Evolutionary conservation across 2,888 invertebrate genomes (phyloP), one percentile per base, ranked within the genome.

Genomic region (Blera fallax): DNA sequence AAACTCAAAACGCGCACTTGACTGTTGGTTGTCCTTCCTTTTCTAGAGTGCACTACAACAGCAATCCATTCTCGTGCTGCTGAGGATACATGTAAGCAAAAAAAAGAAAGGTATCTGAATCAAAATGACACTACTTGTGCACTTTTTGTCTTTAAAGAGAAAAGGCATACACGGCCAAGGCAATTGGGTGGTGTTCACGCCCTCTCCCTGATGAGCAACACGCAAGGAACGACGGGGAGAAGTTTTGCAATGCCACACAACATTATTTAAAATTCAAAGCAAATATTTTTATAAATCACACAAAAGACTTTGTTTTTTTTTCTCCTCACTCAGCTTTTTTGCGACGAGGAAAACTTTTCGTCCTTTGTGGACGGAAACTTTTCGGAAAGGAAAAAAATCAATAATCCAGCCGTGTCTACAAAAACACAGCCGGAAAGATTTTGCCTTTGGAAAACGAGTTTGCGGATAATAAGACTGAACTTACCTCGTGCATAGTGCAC

Each of bases 171-270:
- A 81, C 70, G 85, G 85, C 85, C 85, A 85, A 81, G 80, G 85
- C 80, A 16, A 60, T 56, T 80, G 85, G 85, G 80, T 81, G 80
- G 80, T 73, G 80, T 72, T 80, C 85, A 85, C 85, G 81, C 85
- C 85, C 85, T 80, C 84, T 48, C 70, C 52, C 79, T 48, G 32
- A 76, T 40, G 54, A 45, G 60, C 29, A 54, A 60, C 65, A 74
- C 10, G 34, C 16, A 60, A 8, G 62, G 43, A 62, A 50, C 45
- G 40, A 50, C 37, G 40, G 48, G 11, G 11, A 78, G n/a, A n/a
- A n/a, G n/a, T 11, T 58, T 37, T 64, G 21, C 43, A 40, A 18
- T 43, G 62, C 24, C 29, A 45, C 34, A 72, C 43, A 60, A 58
- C 54, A 11, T 8, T 76, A 67, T 72, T 81, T 34, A 48, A 76